Evolutionary conservation across 2,888 invertebrate genomes (phyloP).

Genomic region (Falcaria lacertinaria): DNA sequence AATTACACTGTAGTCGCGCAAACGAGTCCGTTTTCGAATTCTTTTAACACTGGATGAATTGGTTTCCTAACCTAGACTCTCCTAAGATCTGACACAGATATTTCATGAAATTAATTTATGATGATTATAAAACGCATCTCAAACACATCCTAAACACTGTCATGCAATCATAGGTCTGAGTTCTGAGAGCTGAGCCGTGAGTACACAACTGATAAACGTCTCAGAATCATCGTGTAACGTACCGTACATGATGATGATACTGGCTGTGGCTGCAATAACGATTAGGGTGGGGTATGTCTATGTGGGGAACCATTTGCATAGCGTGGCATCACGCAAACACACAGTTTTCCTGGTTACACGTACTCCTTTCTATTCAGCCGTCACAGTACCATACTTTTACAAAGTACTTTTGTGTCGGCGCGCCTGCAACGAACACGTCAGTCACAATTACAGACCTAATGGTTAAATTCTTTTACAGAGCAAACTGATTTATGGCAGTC

Average conservation of each 20-base stretch:
- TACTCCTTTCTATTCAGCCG: constrained; percentile 8
- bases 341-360: constrained; percentile 20
- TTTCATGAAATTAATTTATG: too few relatives aligned
- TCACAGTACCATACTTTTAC: neutral
- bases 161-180: neutral
- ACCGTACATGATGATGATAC: constrained; percentile 12
- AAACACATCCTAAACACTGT: too few relatives aligned
- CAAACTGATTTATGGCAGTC: neutral
- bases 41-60: too few relatives aligned
- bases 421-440: neutral
- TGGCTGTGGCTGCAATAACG: constrained; percentile 18
- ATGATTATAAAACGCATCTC: too few relatives aligned
- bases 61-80: too few relatives aligned
- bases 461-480: neutral
- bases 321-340: constrained; percentile 36
- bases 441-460: neutral
- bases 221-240: constrained; percentile 3
- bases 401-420: neutral
- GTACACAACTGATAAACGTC: neutral
- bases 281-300: constrained; percentile 11
- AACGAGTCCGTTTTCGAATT: too few relatives aligned
- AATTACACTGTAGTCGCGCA: too few relatives aligned
- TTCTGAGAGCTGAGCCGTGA: neutral
- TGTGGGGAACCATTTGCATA: constrained; percentile 37
- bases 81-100: too few relatives aligned